A percentile compares a stretch with the other conserved stretches of the same genome.
phyloP scores from a whole-genome alignment of 2,888 invertebrate species.

The Ophion costatus region DNA sequence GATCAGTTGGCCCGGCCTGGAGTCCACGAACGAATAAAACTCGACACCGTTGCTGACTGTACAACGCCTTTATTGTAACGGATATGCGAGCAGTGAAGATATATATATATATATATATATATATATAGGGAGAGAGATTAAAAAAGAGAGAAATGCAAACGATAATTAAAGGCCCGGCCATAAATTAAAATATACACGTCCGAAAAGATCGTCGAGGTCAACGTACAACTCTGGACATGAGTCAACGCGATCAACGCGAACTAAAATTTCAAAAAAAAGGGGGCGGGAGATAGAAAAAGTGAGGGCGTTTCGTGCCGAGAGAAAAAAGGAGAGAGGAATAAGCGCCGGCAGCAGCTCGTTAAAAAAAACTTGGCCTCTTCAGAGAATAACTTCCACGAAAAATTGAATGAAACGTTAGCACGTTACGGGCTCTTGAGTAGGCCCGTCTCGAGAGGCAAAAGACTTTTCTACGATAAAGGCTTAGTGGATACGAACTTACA shows the following conservation, averaged over 20 bases:
- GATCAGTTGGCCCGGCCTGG: slow-evolving; percentile 24
- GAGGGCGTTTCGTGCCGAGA: slow-evolving; percentile 7
- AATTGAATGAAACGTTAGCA: slow-evolving; percentile 12
- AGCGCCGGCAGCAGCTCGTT: slow-evolving; percentile 10
- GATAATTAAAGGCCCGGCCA: slow-evolving; percentile 21
- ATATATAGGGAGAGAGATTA: slow-evolving; percentile 8
- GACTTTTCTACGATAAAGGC: neutral
- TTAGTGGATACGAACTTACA: slow-evolving; percentile 7
- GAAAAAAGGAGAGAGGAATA: slow-evolving; percentile 2
- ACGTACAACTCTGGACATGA: slow-evolving; percentile 20
- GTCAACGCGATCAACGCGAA: slow-evolving; percentile 29
- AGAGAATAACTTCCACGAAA: slow-evolving; percentile 6
- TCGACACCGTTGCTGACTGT: slow-evolving; percentile 24
- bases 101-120: slow-evolving; percentile 12
- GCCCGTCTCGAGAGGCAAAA: neutral
- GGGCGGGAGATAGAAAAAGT: slow-evolving; percentile 5
- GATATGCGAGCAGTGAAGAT: neutral
- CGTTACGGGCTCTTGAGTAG: slow-evolving; percentile 22
- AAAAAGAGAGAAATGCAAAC: slow-evolving; percentile 25
- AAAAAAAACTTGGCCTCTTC: slow-evolving; percentile 26
- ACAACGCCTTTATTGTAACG: slow-evolving; percentile 7
- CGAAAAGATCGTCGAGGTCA: slow-evolving; percentile 24
- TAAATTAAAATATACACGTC: slow-evolving; percentile 45
- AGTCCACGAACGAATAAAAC: slow-evolving; percentile 20
- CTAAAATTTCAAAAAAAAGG: neutral